Percentiles rank a stretch among this genome's conserved stretches.
These are phyloP conservation scores for Pelodytes ibericus DNA, from an alignment of 2,797 vertebrate species.

Conservation along the genomic window DNA sequence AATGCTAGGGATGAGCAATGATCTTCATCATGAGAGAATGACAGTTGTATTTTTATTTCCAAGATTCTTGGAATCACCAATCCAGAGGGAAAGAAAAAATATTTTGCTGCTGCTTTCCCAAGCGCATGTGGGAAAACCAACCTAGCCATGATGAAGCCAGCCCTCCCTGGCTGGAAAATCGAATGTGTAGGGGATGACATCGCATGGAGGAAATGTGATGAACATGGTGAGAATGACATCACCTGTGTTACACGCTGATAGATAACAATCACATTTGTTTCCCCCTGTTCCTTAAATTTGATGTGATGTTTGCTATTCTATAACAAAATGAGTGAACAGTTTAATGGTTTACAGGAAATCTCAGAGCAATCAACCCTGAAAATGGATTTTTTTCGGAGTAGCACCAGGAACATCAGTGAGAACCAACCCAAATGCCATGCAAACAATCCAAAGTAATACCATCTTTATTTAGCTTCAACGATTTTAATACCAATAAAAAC, in stretches of 20 bases:
- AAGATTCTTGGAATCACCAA: conserved; percentile 95
- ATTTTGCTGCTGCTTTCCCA: conserved; percentile 93
- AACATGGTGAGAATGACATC: conserved; percentile 77
- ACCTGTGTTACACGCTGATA: too few relatives aligned
- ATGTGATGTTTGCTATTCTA: neutral
- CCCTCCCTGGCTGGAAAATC: conserved; percentile 90
- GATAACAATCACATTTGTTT: neutral
- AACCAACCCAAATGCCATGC: conserved; percentile 95
- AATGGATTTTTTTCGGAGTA: conserved; percentile 96
- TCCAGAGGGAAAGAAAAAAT: conserved; percentile 91
- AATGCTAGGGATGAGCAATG: too few relatives aligned
- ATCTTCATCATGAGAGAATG: too few relatives aligned
- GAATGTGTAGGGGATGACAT: conserved; percentile 94
- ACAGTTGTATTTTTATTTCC: neutral
- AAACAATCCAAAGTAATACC: conserved; percentile 88
- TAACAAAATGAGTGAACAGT: neutral
- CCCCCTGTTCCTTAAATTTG: too few relatives aligned
- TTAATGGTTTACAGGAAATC: conserved; percentile 75
- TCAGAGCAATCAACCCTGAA: conserved; percentile 96
- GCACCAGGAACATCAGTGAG: conserved; percentile 91
- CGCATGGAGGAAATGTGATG: conserved; percentile 97
- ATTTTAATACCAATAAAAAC: too few relatives aligned
- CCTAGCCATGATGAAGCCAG: conserved; percentile 92
- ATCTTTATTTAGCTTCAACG: too few relatives aligned
- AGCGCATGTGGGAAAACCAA: conserved; percentile 98